These are phyloP conservation scores for Brotogeris chrysoptera DNA, from an alignment of 2,797 vertebrate species.

Conservation along the genomic window DNA sequence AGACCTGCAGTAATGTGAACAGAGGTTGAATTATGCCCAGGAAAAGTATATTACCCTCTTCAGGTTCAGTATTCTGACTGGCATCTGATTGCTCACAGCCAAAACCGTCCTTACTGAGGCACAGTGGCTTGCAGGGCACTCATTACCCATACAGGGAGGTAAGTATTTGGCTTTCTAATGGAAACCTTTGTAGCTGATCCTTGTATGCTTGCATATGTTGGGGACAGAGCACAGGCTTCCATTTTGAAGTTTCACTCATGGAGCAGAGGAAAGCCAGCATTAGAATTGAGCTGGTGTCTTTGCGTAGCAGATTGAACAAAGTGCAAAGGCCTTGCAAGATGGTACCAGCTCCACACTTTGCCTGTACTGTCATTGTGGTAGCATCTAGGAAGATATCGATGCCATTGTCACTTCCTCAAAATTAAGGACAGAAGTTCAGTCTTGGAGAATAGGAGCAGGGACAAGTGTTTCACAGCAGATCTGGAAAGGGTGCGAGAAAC, in stretches of 20 bases:
- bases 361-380: background rate
- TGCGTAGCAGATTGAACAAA: background rate
- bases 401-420: background rate
- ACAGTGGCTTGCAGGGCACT: background rate
- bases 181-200: background rate
- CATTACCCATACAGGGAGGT: background rate
- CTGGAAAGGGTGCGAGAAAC: accelerated
- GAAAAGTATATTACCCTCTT: background rate
- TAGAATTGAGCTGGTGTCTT: background rate
- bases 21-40: background rate
- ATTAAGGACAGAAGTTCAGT: background rate
- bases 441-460: background rate
- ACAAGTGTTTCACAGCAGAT: background rate
- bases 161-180: background rate
- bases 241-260: accelerated
- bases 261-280: background rate
- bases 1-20: background rate
- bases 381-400: background rate
- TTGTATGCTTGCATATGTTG: background rate
- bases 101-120: background rate
- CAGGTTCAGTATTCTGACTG: background rate
- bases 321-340: background rate
- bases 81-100: background rate
- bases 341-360: background rate
- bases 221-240: background rate